These are phyloP conservation scores for Phalangium opilio DNA, from an alignment of 2,888 invertebrate genomes.

Conservation along the genomic window DNA sequence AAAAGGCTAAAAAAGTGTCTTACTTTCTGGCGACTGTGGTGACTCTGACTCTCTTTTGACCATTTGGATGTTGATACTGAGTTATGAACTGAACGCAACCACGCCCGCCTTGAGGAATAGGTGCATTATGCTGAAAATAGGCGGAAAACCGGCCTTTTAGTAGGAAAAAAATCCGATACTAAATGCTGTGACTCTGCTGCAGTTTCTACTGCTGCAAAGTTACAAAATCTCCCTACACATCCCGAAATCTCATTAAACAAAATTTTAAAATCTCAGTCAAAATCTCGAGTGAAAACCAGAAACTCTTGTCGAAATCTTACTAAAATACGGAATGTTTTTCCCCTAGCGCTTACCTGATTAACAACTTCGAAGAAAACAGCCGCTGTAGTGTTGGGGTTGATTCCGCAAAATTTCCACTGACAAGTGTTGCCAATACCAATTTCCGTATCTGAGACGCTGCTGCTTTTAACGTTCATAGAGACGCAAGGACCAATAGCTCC, in stretches of 20 bases:
- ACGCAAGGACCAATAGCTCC: conserved; percentile 96
- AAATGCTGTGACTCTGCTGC: too few relatives aligned
- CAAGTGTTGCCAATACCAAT: conserved; percentile 94
- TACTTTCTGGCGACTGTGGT: conserved; percentile 92
- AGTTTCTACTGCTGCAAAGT: too few relatives aligned
- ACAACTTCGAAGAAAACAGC: conserved; percentile 91
- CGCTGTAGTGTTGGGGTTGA: conserved; percentile 80
- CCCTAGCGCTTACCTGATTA: conserved; percentile 16
- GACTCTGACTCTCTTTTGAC: conserved; percentile 83
- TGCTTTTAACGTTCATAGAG: conserved; percentile 76
- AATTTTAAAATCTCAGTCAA: too few relatives aligned
- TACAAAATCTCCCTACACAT: too few relatives aligned
- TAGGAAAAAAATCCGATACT: too few relatives aligned
- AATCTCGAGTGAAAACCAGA: too few relatives aligned
- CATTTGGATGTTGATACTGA: conserved; percentile 94
- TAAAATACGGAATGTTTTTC: too few relatives aligned
- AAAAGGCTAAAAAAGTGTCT: conserved; percentile 29
- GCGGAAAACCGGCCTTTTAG: too few relatives aligned
- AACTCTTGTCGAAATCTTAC: too few relatives aligned
- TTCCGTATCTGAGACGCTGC: conserved; percentile 88
- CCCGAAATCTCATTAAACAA: too few relatives aligned
- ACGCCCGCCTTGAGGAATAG: conserved; percentile 85
- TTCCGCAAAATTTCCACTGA: conserved; percentile 95
- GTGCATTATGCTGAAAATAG: conserved; percentile 63
- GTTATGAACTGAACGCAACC: conserved; percentile 97